phyloP scores from a whole-genome alignment of 1,140 invertebrate species.

The Myzus persicae region DNA sequence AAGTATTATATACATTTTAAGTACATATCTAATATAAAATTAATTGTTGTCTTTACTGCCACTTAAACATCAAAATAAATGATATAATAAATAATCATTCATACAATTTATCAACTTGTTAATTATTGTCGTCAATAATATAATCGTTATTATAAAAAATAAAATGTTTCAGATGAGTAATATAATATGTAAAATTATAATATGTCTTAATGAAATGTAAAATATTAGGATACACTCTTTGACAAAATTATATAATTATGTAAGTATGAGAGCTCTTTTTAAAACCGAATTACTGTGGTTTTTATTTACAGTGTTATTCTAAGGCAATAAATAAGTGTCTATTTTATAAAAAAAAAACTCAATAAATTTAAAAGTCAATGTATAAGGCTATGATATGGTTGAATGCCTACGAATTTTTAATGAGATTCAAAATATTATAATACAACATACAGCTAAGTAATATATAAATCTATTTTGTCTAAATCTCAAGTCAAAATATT shows the following conservation, averaged over 20 bases:
- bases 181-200: background rate
- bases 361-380: conserved; percentile 22
- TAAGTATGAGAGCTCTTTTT: background rate
- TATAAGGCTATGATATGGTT: background rate
- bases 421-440: background rate
- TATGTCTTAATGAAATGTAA: background rate
- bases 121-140: background rate
- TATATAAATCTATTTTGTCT: background rate
- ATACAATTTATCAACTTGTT: background rate
- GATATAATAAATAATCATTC: background rate
- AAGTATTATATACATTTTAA: background rate
- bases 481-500: background rate
- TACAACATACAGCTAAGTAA: background rate
- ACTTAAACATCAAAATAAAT: background rate
- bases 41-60: background rate
- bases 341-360: background rate
- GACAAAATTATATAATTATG: no score
- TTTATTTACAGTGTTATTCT: background rate
- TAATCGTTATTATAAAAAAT: background rate
- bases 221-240: background rate
- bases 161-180: background rate
- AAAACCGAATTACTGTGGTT: background rate
- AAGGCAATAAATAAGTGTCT: background rate
- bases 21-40: background rate
- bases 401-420: background rate